Percentiles rank a stretch among this genome's conserved stretches.
Conservation (phyloP, 2,113 vertebrate species). For the Ochotona curzoniae region DNA sequence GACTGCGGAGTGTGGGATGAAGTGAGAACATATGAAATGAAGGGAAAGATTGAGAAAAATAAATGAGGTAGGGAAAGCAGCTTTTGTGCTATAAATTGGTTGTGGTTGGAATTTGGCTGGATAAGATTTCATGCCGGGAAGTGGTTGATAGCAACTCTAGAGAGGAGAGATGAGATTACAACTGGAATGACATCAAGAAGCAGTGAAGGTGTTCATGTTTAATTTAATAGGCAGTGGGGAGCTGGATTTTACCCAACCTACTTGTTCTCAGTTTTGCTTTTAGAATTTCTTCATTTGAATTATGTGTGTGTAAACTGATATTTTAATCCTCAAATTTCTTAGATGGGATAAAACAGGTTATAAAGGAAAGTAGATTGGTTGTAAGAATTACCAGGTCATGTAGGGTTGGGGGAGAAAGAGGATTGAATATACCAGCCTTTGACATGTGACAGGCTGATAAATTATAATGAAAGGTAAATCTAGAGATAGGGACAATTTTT, state of each 20-base stretch:
- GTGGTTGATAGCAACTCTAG: not conserved
- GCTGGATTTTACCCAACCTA: not conserved
- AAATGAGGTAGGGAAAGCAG: constrained; percentile 2
- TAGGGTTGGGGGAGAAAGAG: not conserved
- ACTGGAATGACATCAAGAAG: not conserved
- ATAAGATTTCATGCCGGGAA: not conserved
- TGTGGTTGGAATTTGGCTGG: constrained; percentile 24
- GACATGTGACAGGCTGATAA: not conserved
- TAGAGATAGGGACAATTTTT: not conserved
- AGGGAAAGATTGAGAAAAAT: constrained; percentile 27
- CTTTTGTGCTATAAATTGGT: not conserved
- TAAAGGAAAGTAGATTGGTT: constrained; percentile 30
- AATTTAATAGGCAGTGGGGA: not conserved
- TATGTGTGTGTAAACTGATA: constrained; percentile 35
- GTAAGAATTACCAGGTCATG: not conserved
- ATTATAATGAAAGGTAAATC: not conserved
- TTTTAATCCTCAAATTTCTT: constrained; percentile 55
- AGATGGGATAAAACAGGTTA: constrained; percentile 35
- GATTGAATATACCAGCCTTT: not conserved
- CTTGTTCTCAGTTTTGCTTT: not conserved
- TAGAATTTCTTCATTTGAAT: not conserved
- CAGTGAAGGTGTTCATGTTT: not conserved
- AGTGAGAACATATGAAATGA: not conserved
- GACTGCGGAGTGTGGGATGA: not conserved
- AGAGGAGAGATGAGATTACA: constrained; percentile 17